A percentile compares a stretch with the other conserved stretches of the same genome.
Conservation (phyloP, 2,888 invertebrate species). For the Coenonympha arcania region DNA sequence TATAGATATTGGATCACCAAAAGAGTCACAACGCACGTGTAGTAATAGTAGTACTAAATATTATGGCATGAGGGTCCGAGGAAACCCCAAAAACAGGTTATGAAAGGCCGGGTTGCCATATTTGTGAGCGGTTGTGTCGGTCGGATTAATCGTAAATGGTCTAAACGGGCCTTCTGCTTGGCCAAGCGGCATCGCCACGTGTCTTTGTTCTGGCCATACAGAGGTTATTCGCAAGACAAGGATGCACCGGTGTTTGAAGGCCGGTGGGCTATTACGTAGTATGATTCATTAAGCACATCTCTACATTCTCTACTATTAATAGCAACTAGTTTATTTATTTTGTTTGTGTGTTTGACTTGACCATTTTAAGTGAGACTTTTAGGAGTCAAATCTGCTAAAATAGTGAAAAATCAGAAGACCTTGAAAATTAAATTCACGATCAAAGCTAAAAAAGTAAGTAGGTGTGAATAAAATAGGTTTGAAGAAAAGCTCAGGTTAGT, state of each 20-base stretch:
- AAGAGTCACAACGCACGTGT: constrained; percentile 32
- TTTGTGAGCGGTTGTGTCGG: constrained; percentile 62
- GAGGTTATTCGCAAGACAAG: constrained; percentile 57
- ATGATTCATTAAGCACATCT: not conserved
- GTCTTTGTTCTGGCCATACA: constrained; percentile 49
- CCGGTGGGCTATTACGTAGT: not conserved
- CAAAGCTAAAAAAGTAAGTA: too few species aligned
- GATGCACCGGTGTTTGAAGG: constrained; percentile 45
- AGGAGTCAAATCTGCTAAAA: too few species aligned
- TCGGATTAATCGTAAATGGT: constrained; percentile 73
- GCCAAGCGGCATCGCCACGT: constrained; percentile 29
- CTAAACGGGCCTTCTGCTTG: constrained; percentile 50
- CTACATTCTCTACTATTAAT: too few species aligned
- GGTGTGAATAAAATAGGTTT: too few species aligned
- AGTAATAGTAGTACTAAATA: constrained; percentile 43
- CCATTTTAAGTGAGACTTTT: too few species aligned
- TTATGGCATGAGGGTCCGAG: constrained; percentile 55
- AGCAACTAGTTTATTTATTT: too few species aligned
- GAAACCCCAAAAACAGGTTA: constrained; percentile 74
- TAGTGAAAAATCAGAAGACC: too few species aligned
- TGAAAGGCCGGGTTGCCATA: constrained; percentile 69
- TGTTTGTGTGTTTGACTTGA: too few species aligned
- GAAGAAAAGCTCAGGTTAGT: too few species aligned
- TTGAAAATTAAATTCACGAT: too few species aligned
- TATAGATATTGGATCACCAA: too few species aligned